A percentile compares a stretch with the other conserved stretches of the same genome.
These are phyloP conservation scores for Nymphalis io DNA, from an alignment of 1,140 invertebrate genomes.

Conservation along the genomic window DNA sequence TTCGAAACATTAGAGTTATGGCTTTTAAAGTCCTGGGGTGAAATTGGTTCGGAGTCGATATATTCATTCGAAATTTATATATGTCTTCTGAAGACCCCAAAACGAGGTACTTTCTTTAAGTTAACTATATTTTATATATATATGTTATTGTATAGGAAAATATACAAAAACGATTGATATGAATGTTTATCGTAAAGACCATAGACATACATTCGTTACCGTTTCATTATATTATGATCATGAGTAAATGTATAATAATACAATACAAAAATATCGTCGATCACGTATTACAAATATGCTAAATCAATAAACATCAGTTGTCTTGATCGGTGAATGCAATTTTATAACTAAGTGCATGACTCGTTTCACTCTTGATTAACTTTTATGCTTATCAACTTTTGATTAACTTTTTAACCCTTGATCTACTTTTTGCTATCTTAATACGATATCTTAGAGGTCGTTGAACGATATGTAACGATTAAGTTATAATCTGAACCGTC, in stretches of 20 bases:
- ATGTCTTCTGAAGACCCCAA: no score
- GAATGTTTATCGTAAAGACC: not conserved
- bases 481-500: not conserved
- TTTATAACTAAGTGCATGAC: not conserved
- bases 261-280: not conserved
- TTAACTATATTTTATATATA: no score
- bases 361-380: not conserved
- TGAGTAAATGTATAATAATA: conserved; percentile 2
- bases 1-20: no score
- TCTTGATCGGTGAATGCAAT: not conserved
- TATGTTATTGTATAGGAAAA: no score
- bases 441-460: not conserved
- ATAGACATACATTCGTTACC: not conserved
- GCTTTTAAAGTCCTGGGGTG: no score
- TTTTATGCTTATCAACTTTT: no score
- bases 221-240: not conserved
- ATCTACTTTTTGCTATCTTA: not conserved
- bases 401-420: not conserved
- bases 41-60: no score
- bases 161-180: no score
- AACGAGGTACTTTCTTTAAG: no score
- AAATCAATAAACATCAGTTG: not conserved
- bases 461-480: not conserved
- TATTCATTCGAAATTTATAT: no score
- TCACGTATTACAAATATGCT: not conserved